A percentile compares a stretch with the other conserved stretches of the same genome.
Evolutionary conservation across 2,888 invertebrate species (phyloP).

Genomic region (Trichopoda pennipes): DNA sequence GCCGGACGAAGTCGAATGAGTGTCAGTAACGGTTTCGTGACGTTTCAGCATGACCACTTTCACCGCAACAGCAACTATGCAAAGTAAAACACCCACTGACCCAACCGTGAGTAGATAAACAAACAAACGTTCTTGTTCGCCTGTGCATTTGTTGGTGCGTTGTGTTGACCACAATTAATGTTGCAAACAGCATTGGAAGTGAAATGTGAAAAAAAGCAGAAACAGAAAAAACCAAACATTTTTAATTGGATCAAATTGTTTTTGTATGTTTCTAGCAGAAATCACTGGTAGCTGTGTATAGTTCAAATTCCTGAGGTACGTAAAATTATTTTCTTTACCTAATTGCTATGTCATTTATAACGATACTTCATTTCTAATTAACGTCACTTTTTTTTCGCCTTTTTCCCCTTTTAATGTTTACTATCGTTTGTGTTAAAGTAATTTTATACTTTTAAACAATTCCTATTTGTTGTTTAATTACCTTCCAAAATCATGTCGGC

Average conservation of each 20-base stretch:
- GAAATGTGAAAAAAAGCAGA: neutral
- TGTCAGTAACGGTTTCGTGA: constrained; percentile 82
- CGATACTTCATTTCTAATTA: constrained; percentile 25
- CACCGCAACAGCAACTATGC: constrained; percentile 86
- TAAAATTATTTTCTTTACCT: constrained; percentile 52
- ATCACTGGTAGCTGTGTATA: constrained; percentile 4
- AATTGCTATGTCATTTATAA: constrained; percentile 61
- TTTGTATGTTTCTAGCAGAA: constrained; percentile 10
- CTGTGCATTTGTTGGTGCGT: constrained; percentile 70
- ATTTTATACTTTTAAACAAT: neutral
- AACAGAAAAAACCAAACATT: constrained; percentile 28
- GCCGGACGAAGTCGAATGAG: constrained; percentile 82
- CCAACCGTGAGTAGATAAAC: constrained; percentile 90
- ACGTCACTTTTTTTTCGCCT: constrained; percentile 16
- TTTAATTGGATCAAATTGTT: constrained; percentile 38
- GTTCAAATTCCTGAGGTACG: neutral
- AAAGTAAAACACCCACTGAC: constrained; percentile 86
- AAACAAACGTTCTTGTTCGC: constrained; percentile 84
- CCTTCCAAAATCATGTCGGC: constrained; percentile 79
- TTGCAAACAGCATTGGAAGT: constrained; percentile 20
- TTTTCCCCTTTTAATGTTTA: constrained; percentile 21
- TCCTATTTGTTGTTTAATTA: constrained; percentile 66
- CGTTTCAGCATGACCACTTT: constrained; percentile 87
- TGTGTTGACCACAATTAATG: constrained; percentile 19
- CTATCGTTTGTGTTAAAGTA: constrained; percentile 14